Conservation (phyloP, 2,113 vertebrate genomes). For the Stegostoma tigrinum region DNA sequence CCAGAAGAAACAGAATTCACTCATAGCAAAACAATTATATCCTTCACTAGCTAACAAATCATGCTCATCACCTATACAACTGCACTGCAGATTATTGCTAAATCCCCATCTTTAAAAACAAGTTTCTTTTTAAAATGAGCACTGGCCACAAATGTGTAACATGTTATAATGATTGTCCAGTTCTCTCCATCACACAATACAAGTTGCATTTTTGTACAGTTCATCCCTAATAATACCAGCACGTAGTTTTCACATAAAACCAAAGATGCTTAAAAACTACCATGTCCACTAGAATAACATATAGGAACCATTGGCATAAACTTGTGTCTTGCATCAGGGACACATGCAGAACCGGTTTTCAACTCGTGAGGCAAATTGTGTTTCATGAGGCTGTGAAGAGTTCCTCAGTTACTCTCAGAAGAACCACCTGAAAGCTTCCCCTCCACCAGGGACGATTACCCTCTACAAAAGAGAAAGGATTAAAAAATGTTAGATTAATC, state of each 20-base stretch:
- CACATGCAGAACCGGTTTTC: constrained; percentile 18
- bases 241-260: constrained; percentile 26
- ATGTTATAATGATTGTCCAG: constrained; percentile 18
- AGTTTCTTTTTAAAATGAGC: constrained; percentile 21
- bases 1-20: not conserved
- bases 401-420: not conserved
- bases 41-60: constrained; percentile 10
- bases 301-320: constrained; percentile 10
- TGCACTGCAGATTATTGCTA: constrained; percentile 33
- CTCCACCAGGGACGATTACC: constrained; percentile 25
- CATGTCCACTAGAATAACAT: not conserved
- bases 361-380: not conserved
- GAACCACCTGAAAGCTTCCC: constrained; percentile 34
- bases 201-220: constrained; percentile 23
- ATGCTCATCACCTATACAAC: constrained; percentile 29
- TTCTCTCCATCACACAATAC: not conserved
- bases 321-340: constrained; percentile 11
- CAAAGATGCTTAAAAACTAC: constrained; percentile 6
- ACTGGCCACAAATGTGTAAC: constrained; percentile 22
- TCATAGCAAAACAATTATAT: not conserved
- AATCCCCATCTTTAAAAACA: constrained; percentile 6
- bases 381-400: not conserved
- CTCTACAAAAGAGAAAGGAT: constrained; percentile 13
- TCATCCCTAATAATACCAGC: constrained; percentile 12
- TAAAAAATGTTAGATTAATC: not conserved